Base-by-base conservation (phyloP, 2,888 invertebrate genomes). In the Branchipolynoe longqiensis region DNA sequence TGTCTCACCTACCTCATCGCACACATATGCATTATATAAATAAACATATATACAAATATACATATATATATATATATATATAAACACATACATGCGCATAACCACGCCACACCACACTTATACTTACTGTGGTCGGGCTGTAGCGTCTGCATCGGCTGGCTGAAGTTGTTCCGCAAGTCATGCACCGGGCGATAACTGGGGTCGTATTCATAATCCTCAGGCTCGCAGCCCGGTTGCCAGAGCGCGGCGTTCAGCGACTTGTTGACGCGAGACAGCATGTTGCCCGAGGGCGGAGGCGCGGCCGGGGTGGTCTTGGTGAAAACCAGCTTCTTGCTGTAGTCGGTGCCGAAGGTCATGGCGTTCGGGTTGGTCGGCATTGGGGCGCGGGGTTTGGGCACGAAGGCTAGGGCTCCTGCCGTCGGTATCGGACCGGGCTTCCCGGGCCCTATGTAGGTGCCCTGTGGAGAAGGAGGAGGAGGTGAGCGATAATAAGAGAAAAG, bases 381-480 rank as follows among this genome's bases (percentile, higher is more conserved):
- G 8, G 69, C 41, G 4, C 48, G 69, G 14, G 69, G 69, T n/a
- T 64, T 69, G 41, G 84, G 84, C 0, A 84, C 69, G 36, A 84
- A 84, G 41, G 62, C 84, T 31, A 84, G 58, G 73, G 84, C 73
- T 25, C 84, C 84, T 12, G 84, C 48, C 28, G 84, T 40, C 40
- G 69, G 48, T 14, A 64, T 25, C n/a, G 84, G 54, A 6, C 83
- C 59, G 40, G 82, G 3, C 18, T 6, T 3, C 8, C 40, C 40
- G 6, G 78, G 41, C 78, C 78, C 48, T 40, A 18, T 62, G 62
- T 6, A 73, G n/a, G 56, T 18, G 25, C 62, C 62, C 62, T 62
- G 62, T 12, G 56, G 18, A 54, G 2, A 62, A 58, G n/a, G 58
- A 56, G 56, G 22, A 56, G 56, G n/a, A 22, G 25, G 25, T 3